phyloP scores from a whole-genome alignment of 2,888 invertebrate species.

The Mythimna impura region DNA sequence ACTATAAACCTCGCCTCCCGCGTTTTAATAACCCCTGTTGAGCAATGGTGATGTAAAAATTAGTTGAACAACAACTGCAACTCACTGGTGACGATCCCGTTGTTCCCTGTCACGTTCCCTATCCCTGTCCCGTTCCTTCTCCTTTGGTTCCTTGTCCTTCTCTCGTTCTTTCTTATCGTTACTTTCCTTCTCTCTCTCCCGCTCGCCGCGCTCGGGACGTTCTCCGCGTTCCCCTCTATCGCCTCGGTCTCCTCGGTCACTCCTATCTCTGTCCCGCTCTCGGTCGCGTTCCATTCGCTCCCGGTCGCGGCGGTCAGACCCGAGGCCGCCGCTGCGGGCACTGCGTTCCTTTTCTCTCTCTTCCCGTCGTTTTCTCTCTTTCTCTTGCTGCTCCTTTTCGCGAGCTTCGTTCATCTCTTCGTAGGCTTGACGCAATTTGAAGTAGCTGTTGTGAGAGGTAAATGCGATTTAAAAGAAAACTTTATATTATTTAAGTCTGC shows the following conservation, averaged over 20 bases:
- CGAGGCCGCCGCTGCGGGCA: conserved; percentile 81
- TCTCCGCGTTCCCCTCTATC: conserved; percentile 76
- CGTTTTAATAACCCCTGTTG: background rate
- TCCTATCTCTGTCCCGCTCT: conserved; percentile 80
- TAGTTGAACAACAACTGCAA: background rate
- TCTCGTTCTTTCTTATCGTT: conserved; percentile 61
- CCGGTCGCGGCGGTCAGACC: conserved; percentile 84
- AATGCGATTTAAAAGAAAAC: background rate
- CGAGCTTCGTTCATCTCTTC: conserved; percentile 92
- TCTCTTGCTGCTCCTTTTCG: conserved; percentile 91
- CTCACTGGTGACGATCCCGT: conserved; percentile 61
- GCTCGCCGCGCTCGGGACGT: conserved; percentile 76
- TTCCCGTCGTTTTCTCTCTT: conserved; percentile 85
- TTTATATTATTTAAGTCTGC: background rate
- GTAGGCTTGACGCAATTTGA: conserved; percentile 92
- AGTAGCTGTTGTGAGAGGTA: conserved; percentile 85
- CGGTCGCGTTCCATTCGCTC: conserved; percentile 86
- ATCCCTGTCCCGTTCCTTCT: conserved; percentile 55
- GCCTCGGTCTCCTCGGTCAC: conserved; percentile 65
- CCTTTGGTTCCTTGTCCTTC: conserved; percentile 55
- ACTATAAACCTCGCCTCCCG: background rate
- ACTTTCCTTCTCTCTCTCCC: conserved; percentile 46
- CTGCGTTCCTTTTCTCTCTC: conserved; percentile 84
- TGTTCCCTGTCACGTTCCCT: conserved; percentile 62
- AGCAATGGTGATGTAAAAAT: background rate